Evolutionary conservation across 2,888 invertebrate genomes (phyloP), one percentile per base, ranked within the genome.

Genomic region (Yponomeuta sedellus): DNA sequence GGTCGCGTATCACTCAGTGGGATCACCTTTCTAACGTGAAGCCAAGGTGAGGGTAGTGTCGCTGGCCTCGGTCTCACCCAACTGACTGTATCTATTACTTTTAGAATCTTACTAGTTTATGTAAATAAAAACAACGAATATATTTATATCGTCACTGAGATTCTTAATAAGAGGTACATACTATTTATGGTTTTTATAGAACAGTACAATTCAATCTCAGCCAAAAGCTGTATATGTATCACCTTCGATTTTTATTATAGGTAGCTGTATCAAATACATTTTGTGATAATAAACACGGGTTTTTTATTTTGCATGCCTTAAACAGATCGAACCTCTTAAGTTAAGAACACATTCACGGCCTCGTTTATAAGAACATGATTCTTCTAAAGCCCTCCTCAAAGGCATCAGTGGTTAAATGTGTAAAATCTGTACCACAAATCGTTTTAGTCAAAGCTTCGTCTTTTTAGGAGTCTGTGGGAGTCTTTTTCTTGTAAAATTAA

Each of bases 81-180:
- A 16, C 44, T 59, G 25, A 74, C 73, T 71, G 74, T 68, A 70
- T 69, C 71, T 70, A 71, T 73, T 71, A 67, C 69, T 66, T 69
- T 66, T 72, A 71, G 65, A 65, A 64, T 66, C 63, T 10, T 63
- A 22, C 10, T 62, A 39, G 19, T 44, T 63, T 63, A 63, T 63
- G 40, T 63, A 44, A 44, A 63, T 44, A 63, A 63, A 8, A 20
- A 22, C 44, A 44, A 40, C 63, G 59, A 59, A 59, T 59, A 25
- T 6, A 59, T 12, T 12, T 10, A 57, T 10, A 20, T 59, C 12
- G 22, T 20, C 5, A 25, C 59, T 22, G 59, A 20, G 12, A 20
- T 34, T 34, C 10, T 34, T 11, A 25, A 25, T 25, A 25, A 25
- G 25, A 25, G 25, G 25, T 25, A 25, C 25, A 25, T 4, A 22